Evolutionary conservation across 30 jellyfish, hydroid and myxozoan species (phyloP).

Genomic region (Aurelia aurita): DNA sequence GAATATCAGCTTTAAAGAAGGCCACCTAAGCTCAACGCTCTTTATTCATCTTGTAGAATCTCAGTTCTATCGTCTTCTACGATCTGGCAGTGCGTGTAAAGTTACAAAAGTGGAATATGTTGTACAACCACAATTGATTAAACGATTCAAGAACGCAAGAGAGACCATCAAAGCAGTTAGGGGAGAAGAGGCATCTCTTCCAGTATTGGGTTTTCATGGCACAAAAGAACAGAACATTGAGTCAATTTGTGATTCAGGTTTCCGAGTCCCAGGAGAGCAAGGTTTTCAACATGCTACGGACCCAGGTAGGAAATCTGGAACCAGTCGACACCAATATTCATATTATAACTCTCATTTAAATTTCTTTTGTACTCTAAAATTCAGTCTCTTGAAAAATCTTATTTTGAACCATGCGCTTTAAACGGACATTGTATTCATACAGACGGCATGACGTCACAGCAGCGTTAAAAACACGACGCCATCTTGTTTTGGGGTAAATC

Average conservation of each 20-base stretch:
- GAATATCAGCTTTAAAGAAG: no score
- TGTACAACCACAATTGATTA: constrained; percentile 60
- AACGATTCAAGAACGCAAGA: constrained; percentile 59
- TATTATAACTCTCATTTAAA: no score
- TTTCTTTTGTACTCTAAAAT: no score
- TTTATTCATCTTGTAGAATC: constrained; percentile 61
- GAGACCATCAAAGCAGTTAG: constrained; percentile 42
- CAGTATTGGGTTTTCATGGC: constrained; percentile 84
- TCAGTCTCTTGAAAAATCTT: no score
- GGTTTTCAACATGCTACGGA: constrained; percentile 79
- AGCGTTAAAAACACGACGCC: no score
- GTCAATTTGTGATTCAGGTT: constrained; percentile 64
- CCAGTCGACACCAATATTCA: no score
- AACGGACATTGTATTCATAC: no score
- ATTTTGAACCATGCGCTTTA: no score
- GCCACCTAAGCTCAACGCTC: no score
- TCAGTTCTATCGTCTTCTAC: constrained; percentile 77
- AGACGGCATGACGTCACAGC: no score
- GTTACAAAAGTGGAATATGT: constrained; percentile 80
- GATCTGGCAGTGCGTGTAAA: constrained; percentile 58
- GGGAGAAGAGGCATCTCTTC: constrained; percentile 61
- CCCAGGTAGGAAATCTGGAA: constrained; percentile 46
- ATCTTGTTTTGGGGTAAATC: no score
- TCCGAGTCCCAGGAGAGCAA: constrained; percentile 80
- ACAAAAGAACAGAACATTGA: constrained; percentile 70